These are phyloP conservation scores for Delphinapterus leucas DNA, from an alignment of 2,113 vertebrate genomes.

Conservation along the genomic window DNA sequence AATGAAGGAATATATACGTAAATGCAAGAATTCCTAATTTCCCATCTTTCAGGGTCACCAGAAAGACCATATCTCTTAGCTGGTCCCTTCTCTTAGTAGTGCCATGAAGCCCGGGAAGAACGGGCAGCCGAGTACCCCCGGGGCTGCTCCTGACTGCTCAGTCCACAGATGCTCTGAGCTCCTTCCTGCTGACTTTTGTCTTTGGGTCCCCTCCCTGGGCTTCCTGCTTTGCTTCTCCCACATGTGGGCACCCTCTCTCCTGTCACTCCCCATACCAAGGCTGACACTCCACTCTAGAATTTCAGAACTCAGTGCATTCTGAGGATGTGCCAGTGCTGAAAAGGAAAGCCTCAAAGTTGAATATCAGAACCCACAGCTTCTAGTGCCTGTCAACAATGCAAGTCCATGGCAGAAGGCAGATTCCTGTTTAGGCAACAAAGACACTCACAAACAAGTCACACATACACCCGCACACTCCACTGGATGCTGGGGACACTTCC, in stretches of 20 bases:
- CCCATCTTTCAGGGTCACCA: background rate
- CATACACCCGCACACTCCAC: fast-evolving
- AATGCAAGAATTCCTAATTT: background rate
- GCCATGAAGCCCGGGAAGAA: background rate
- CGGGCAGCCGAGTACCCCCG: fast-evolving
- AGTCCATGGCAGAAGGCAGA: fast-evolving
- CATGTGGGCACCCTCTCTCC: no score
- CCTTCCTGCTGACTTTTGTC: background rate
- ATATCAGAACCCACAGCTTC: background rate
- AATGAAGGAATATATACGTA: background rate
- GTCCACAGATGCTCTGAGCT: background rate
- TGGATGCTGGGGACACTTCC: no score
- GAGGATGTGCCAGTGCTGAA: background rate
- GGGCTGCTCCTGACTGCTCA: fast-evolving
- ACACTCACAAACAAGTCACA: background rate
- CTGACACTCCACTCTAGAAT: background rate
- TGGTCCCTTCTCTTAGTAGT: background rate
- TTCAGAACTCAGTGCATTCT: background rate
- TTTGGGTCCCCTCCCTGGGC: background rate
- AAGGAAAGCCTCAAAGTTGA: background rate
- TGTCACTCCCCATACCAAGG: background rate
- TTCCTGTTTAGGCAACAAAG: background rate
- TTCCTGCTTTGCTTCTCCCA: background rate
- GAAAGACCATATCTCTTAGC: background rate
- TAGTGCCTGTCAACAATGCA: fast-evolving